A percentile compares a stretch with the other conserved stretches of the same genome.
Conservation (phyloP, 2,888 invertebrate species). For the Drosophila paranaensis region DNA sequence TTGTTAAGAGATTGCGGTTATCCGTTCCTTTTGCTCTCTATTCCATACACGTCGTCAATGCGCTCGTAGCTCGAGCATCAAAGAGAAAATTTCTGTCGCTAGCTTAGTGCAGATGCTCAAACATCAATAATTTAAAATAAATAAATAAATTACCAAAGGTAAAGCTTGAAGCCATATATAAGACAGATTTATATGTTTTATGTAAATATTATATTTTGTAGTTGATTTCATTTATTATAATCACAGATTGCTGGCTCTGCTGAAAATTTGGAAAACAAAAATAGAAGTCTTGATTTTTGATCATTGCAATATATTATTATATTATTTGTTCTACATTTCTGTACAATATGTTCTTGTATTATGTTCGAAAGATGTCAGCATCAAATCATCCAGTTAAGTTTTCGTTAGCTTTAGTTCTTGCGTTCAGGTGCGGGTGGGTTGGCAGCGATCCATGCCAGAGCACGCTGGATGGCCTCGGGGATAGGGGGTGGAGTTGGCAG, state of each 20-base stretch:
- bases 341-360: neutral
- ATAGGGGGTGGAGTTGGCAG: constrained; percentile 69
- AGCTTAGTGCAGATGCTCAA: no score
- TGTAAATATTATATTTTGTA: no score
- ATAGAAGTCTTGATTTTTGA: neutral
- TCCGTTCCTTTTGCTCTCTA: no score
- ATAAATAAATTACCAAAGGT: no score
- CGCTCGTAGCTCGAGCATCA: no score
- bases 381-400: neutral
- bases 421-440: constrained; percentile 26
- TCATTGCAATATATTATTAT: neutral
- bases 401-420: neutral
- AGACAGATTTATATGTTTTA: no score
- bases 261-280: neutral
- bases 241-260: neutral
- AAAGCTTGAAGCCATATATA: no score
- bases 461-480: constrained; percentile 57
- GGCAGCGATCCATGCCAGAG: constrained; percentile 60
- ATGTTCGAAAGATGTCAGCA: neutral
- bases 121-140: no score
- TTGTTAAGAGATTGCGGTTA: no score
- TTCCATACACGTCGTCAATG: no score
- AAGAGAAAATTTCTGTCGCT: no score
- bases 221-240: no score
- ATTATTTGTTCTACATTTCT: neutral